Evolutionary conservation across 2,797 vertebrate genomes (phyloP), one percentile per base, ranked within the genome.

Genomic region (Channa striata): DNA sequence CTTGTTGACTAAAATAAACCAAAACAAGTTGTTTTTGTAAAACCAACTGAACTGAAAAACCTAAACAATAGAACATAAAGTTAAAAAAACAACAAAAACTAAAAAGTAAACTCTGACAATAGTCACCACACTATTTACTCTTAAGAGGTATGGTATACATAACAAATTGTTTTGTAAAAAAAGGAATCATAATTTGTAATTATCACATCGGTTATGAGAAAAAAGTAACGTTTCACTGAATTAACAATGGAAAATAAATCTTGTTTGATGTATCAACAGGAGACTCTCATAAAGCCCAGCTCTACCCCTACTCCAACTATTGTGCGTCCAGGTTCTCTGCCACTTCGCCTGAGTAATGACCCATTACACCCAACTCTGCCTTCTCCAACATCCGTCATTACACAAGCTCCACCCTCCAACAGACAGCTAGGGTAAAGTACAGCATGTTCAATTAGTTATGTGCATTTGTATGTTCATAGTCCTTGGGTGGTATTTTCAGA

Each of bases 361-460:
- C 79, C 95, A 5, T 93, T 99, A 59, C 96, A 97, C 57, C 95
- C 96, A 42, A 97, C 97, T 1, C 94, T 99, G 81, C 97, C 97
- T 5, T 99, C 97, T n/a, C 98, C 98, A 17, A 99, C 98, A 25
- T 99, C 98, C 0, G 98, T 99, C 90, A 99, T 99, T 90, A 99
- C 98, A 17, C 97, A 98, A 92, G 95, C 98, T 0, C 98, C 98
- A 17, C 97, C 98, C 44, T 96, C 97, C 90, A 97, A 96, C 95
- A 93, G 98, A 58, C 96, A 96, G 66, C 95, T 99, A 1, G 92
- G 96, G 98, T 99, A 93, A 95, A 92, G 56, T 25, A 16, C 51
- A 33, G 11, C n/a, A 6, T 59, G 14, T 51, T 67, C 16, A 6
- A 44, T 2, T 82, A 43, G 5, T 83, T 42, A 4, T 61, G 63